phyloP scores from a whole-genome alignment of 23 tunicate species.

The Corella eumyota region DNA sequence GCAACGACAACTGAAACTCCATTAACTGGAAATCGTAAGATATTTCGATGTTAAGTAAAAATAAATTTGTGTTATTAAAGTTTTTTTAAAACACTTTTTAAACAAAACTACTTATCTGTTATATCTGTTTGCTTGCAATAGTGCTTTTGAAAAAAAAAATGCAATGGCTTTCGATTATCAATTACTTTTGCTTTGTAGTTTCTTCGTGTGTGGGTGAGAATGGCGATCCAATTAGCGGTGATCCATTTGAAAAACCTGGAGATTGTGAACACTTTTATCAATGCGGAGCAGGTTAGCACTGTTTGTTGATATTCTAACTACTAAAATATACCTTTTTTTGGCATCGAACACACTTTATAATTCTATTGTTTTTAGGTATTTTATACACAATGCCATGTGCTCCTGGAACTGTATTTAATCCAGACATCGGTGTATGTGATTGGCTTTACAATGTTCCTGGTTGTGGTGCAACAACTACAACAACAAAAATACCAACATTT shows the following conservation, averaged over 20 bases:
- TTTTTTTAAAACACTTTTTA: too few relatives aligned
- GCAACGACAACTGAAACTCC: neutral
- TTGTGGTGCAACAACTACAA: conserved; percentile 20
- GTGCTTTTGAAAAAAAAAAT: too few relatives aligned
- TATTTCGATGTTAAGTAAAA: too few relatives aligned
- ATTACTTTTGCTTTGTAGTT: neutral
- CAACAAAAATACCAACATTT: conserved; percentile 5
- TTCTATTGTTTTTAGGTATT: conserved; percentile 19
- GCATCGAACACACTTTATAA: neutral
- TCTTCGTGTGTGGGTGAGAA: conserved; percentile 6
- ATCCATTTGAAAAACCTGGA: conserved; percentile 27
- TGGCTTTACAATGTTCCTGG: conserved; percentile 36
- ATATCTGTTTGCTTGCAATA: too few relatives aligned
- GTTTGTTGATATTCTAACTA: too few relatives aligned
- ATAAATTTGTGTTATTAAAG: too few relatives aligned
- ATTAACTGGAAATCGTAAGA: too few relatives aligned
- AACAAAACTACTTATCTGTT: too few relatives aligned
- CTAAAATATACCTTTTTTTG: neutral
- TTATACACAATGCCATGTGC: conserved; percentile 18
- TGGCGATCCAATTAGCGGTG: conserved; percentile 22
- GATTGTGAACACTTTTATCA: conserved; percentile 25
- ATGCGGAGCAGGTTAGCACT: too few relatives aligned
- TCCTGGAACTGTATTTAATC: conserved; percentile 38
- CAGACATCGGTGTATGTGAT: conserved; percentile 30
- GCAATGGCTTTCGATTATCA: too few relatives aligned